Conservation (phyloP, 2,797 vertebrate genomes). For the Pipistrellus nathusii region DNA sequence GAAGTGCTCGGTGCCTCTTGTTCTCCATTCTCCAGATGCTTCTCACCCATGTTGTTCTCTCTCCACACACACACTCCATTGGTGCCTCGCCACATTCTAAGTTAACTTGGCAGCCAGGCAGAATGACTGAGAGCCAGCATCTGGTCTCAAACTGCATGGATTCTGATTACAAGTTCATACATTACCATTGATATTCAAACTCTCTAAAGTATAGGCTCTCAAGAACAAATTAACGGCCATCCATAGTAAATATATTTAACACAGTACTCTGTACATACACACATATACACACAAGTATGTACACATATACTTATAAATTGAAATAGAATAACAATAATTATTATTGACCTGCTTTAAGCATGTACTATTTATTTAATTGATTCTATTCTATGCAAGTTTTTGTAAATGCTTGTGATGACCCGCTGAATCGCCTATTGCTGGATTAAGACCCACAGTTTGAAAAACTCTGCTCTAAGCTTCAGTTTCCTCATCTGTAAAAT, state of each 20-base stretch:
- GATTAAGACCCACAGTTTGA: neutral
- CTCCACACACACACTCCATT: neutral
- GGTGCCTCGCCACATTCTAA: neutral
- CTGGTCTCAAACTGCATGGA: neutral
- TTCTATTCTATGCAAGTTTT: neutral
- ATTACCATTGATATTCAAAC: neutral
- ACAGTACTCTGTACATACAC: neutral
- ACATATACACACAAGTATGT: neutral
- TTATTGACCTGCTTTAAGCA: neutral
- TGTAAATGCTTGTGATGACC: neutral
- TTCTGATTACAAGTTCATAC: neutral
- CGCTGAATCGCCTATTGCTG: neutral
- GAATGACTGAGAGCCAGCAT: neutral
- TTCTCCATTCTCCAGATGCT: neutral
- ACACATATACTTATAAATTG: neutral
- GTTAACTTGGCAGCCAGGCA: neutral
- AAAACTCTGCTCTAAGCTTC: slow-evolving; percentile 13
- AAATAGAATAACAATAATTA: slow-evolving; percentile 6
- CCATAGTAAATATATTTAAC: neutral
- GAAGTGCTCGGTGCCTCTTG: neutral
- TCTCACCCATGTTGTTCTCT: neutral
- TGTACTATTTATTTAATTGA: neutral
- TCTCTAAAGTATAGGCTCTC: neutral
- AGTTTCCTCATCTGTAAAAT: slow-evolving; percentile 52
- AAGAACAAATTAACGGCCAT: neutral